phyloP scores from a whole-genome alignment of 2,797 vertebrate species.

The Thripadectes ignobilis region DNA sequence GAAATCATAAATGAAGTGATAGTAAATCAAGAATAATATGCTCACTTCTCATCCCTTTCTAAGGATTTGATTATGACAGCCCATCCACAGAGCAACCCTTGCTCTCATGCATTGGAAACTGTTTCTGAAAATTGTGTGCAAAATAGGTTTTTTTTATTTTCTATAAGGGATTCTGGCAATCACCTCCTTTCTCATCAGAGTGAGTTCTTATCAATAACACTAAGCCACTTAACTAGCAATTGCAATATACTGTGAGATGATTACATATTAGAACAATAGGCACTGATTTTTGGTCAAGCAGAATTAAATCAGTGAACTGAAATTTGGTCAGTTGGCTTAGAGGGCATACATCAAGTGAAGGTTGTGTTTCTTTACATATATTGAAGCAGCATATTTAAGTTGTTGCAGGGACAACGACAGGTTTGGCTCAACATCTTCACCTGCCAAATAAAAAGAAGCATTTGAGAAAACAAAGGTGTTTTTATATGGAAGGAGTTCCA shows the following conservation, averaged over 20 bases:
- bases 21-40: conserved; percentile 44
- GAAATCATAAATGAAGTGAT: conserved; percentile 33
- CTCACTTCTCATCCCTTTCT: conserved; percentile 42
- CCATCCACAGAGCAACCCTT: background rate
- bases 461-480: background rate
- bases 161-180: conserved; percentile 30
- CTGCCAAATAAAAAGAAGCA: conserved; percentile 37
- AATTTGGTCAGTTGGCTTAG: conserved; percentile 50
- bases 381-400: conserved; percentile 34
- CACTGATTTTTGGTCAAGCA: conserved; percentile 74
- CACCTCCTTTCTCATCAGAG: conserved; percentile 66
- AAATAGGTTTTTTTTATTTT: conserved; percentile 52
- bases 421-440: background rate
- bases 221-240: conserved; percentile 64
- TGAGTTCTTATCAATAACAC: conserved; percentile 57
- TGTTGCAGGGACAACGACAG: background rate
- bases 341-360: conserved; percentile 50
- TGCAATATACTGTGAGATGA: conserved; percentile 52
- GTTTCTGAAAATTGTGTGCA: conserved; percentile 39
- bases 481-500: background rate
- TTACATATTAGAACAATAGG: conserved; percentile 74
- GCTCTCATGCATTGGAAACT: conserved; percentile 7
- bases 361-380: conserved; percentile 29
- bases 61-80: background rate
- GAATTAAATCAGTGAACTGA: conserved; percentile 72